Percentiles rank a stretch among this genome's conserved stretches.
These are phyloP conservation scores for Rhyacophila brunnea DNA, from an alignment of 1,140 invertebrate genomes.

Conservation along the genomic window DNA sequence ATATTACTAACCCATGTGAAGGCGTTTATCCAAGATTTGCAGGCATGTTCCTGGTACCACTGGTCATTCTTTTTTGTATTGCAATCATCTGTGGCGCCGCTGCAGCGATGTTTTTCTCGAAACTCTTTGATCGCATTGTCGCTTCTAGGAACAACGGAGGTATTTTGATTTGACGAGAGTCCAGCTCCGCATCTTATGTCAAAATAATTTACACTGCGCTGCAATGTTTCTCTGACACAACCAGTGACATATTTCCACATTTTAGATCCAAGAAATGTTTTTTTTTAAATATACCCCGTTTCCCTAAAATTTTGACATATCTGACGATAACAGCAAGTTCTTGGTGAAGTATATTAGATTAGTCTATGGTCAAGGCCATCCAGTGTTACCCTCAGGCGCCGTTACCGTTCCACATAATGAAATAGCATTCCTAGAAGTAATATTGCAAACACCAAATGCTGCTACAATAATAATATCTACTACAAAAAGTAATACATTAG, in stretches of 20 bases:
- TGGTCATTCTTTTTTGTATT: slow-evolving; percentile 42
- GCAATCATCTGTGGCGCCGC: slow-evolving; percentile 37
- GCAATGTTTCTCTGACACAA: slow-evolving; percentile 46
- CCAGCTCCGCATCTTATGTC: slow-evolving; percentile 47
- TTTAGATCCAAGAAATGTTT: neutral
- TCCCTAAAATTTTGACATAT: neutral
- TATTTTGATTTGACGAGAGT: slow-evolving; percentile 33
- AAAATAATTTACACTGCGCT: slow-evolving; percentile 47
- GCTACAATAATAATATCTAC: too few relatives aligned
- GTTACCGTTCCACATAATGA: too few relatives aligned
- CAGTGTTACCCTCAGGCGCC: too few relatives aligned
- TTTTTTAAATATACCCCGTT: too few relatives aligned
- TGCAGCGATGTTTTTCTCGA: slow-evolving; percentile 32
- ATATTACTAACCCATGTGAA: slow-evolving; percentile 49
- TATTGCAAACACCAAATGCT: too few relatives aligned
- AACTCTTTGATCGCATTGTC: slow-evolving; percentile 9
- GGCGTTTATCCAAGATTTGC: slow-evolving; percentile 50
- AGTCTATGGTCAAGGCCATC: too few relatives aligned
- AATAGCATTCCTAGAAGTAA: too few relatives aligned
- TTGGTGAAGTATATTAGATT: too few relatives aligned
- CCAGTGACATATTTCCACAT: slow-evolving; percentile 54
- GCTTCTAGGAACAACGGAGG: slow-evolving; percentile 13
- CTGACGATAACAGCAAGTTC: neutral
- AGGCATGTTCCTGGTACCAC: slow-evolving; percentile 48
- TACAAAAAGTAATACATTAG: too few relatives aligned